phyloP scores from a whole-genome alignment of 1,140 invertebrate genomes.

The Nomia melanderi region DNA sequence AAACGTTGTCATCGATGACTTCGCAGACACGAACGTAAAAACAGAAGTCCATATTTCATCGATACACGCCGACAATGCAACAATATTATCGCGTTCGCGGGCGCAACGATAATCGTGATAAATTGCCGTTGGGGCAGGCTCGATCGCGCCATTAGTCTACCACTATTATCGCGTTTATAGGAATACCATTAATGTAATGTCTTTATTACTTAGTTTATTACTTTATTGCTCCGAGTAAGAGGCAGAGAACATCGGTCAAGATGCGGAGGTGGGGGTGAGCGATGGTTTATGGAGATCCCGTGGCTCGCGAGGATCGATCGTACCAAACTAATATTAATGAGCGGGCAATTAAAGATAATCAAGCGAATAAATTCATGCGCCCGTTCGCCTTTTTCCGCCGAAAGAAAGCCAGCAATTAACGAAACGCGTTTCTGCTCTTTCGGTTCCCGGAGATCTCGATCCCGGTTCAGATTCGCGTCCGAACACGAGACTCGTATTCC shows the following conservation, averaged over 20 bases:
- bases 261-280: neutral
- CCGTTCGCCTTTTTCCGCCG: conserved; percentile 10
- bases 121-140: conserved; percentile 12
- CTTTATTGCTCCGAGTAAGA: neutral
- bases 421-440: conserved; percentile 17
- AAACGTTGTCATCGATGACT: too few species aligned
- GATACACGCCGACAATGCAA: neutral
- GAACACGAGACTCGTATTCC: too few species aligned
- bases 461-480: conserved; percentile 22
- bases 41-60: conserved; percentile 5
- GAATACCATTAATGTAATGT: conserved; percentile 17
- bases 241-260: neutral
- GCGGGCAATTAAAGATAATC: conserved; percentile 28
- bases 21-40: neutral
- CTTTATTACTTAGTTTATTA: conserved; percentile 27
- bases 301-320: neutral
- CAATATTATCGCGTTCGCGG: neutral
- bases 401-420: conserved; percentile 48
- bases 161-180: neutral
- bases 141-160: conserved; percentile 32
- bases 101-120: conserved; percentile 28
- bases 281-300: conserved; percentile 13
- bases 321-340: conserved; percentile 10
- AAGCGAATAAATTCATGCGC: conserved; percentile 30
- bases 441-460: too few species aligned